phyloP scores from a whole-genome alignment of 2,888 invertebrate species.

The Tuta absoluta region DNA sequence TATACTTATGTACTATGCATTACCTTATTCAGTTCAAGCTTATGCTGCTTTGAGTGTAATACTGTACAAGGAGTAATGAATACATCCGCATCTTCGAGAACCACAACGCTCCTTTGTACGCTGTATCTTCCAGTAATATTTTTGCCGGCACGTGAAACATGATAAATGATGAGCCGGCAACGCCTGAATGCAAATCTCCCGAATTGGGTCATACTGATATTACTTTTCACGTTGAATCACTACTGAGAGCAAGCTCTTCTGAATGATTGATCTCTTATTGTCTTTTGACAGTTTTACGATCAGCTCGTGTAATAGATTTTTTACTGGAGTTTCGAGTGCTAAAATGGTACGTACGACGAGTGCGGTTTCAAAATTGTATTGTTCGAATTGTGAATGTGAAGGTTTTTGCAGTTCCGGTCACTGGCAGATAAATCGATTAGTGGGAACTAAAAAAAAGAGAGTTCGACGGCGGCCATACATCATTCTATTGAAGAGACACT shows the following conservation, averaged over 20 bases:
- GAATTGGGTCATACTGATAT: constrained; percentile 74
- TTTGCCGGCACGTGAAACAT: constrained; percentile 67
- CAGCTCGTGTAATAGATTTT: constrained; percentile 62
- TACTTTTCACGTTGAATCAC: constrained; percentile 70
- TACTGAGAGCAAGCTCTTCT: constrained; percentile 54
- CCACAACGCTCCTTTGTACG: constrained; percentile 8
- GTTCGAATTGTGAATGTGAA: constrained; percentile 44
- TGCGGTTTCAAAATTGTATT: constrained; percentile 37
- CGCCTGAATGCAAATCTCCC: constrained; percentile 75
- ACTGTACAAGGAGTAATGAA: background rate
- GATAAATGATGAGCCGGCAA: constrained; percentile 67
- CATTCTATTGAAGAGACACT: constrained; percentile 41
- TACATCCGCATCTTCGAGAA: constrained; percentile 5
- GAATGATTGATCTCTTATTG: constrained; percentile 76
- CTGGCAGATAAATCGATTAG: constrained; percentile 64
- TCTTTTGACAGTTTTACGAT: constrained; percentile 70
- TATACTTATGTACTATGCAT: background rate
- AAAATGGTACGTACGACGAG: constrained; percentile 34
- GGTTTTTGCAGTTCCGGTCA: constrained; percentile 72
- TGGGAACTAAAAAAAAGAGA: constrained; percentile 26
- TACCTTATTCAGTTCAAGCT: background rate
- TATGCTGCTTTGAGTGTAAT: background rate
- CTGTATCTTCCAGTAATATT: constrained; percentile 40
- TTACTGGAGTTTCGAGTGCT: constrained; percentile 54
- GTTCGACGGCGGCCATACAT: constrained; percentile 30